These are phyloP conservation scores for Astyanax mexicanus DNA, from an alignment of 2,797 vertebrate genomes.

Conservation along the genomic window DNA sequence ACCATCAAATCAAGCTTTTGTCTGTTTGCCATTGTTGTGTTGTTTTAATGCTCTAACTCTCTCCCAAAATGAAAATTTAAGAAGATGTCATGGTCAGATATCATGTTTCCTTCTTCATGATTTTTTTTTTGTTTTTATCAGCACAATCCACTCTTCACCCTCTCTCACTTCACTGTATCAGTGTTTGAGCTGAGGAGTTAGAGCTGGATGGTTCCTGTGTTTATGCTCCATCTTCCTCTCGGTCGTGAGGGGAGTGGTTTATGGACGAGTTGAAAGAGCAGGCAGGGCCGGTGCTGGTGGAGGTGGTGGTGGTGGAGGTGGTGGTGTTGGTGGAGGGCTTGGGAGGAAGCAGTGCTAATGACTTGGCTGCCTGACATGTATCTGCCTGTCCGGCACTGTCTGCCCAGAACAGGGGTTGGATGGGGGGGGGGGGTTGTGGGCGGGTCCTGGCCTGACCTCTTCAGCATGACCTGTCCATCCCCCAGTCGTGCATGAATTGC, in stretches of 20 bases:
- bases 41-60: background rate
- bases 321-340: background rate
- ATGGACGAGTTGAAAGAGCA: conserved; percentile 1
- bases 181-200: background rate
- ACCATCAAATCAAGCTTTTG: background rate
- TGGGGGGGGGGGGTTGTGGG: no score
- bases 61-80: background rate
- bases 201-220: conserved; percentile 20
- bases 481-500: background rate
- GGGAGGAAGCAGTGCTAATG: background rate
- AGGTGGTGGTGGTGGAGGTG: no score
- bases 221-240: conserved; percentile 42
- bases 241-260: conserved; percentile 5
- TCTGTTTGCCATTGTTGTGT: background rate
- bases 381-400: conserved; percentile 19
- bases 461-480: conserved; percentile 3
- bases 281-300: conserved; percentile 1
- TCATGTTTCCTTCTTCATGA: background rate
- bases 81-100: background rate
- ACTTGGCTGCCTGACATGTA: background rate
- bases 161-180: background rate
- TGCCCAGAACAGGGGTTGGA: conserved; percentile 1
- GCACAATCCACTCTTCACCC: background rate
- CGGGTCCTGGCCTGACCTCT: background rate
- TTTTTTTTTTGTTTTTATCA: no score